These are phyloP conservation scores for Platycheirus albimanus DNA, from an alignment of 2,888 invertebrate species.

Conservation along the genomic window DNA sequence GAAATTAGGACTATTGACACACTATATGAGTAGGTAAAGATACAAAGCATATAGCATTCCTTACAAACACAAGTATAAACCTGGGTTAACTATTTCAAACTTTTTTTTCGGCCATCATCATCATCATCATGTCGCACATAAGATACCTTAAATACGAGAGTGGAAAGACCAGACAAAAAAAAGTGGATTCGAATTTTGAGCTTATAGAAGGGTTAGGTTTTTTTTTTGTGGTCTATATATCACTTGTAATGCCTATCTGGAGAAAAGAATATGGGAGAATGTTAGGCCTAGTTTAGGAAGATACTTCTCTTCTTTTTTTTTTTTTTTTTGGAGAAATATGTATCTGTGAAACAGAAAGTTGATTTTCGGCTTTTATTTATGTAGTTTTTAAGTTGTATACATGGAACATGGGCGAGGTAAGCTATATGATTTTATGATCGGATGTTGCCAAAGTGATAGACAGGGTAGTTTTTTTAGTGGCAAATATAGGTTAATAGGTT, in stretches of 20 bases:
- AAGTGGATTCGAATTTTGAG: constrained; percentile 65
- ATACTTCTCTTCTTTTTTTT: constrained; percentile 33
- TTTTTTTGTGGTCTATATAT: too few relatives aligned
- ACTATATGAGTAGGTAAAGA: constrained; percentile 22
- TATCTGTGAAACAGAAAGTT: constrained; percentile 65
- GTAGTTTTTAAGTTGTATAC: constrained; percentile 19
- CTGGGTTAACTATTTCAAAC: constrained; percentile 22
- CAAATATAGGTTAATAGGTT: constrained; percentile 14
- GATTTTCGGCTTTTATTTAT: constrained; percentile 60
- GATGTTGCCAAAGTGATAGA: not conserved
- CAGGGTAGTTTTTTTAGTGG: not conserved
- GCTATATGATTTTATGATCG: not conserved
- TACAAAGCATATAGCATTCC: not conserved
- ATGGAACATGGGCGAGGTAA: not conserved
- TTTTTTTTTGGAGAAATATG: constrained; percentile 9
- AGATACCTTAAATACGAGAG: not conserved
- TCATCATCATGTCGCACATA: constrained; percentile 29
- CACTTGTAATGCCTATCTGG: not conserved
- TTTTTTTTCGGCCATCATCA: constrained; percentile 31
- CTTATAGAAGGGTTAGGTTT: constrained; percentile 28
- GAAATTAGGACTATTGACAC: constrained; percentile 72
- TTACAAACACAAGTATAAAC: constrained; percentile 18
- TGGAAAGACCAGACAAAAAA: constrained; percentile 13
- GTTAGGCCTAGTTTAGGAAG: constrained; percentile 58
- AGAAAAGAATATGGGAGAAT: constrained; percentile 16